Conservation (phyloP, 1,140 invertebrate genomes). For the Drosophila carrolli region DNA sequence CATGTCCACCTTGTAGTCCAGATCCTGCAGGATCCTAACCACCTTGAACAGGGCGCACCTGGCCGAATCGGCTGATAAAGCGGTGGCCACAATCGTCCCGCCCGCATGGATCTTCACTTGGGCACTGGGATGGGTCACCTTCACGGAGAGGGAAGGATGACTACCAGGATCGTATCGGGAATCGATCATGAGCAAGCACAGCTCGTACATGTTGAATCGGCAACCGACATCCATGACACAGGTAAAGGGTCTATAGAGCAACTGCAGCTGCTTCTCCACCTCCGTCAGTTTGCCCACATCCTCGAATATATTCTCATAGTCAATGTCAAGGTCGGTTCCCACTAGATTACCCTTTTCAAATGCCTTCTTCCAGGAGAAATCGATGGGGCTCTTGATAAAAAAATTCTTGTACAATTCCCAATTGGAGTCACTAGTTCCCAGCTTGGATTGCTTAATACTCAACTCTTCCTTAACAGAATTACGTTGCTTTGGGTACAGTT, state of each 20-base stretch:
- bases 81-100: conserved; percentile 42
- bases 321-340: conserved; percentile 35
- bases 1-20: conserved; percentile 54
- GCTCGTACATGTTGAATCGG: conserved; percentile 51
- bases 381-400: background rate
- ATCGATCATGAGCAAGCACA: conserved; percentile 46
- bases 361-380: conserved; percentile 20
- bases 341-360: background rate
- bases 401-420: background rate
- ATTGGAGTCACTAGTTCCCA: background rate
- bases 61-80: conserved; percentile 38
- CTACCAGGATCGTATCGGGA: conserved; percentile 46
- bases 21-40: conserved; percentile 38
- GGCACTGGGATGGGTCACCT: conserved; percentile 29
- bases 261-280: conserved; percentile 51
- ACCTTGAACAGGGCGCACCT: conserved; percentile 39
- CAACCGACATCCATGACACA: conserved; percentile 48
- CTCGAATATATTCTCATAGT: conserved; percentile 53
- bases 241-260: conserved; percentile 63
- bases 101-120: conserved; percentile 38
- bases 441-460: background rate
- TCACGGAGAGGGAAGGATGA: conserved; percentile 44
- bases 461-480: background rate
- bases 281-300: conserved; percentile 26
- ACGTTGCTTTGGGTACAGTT: background rate